Evolutionary conservation across 2,113 vertebrate species (phyloP), one percentile per base, ranked within the genome.

Genomic region (Colinus virginianus): DNA sequence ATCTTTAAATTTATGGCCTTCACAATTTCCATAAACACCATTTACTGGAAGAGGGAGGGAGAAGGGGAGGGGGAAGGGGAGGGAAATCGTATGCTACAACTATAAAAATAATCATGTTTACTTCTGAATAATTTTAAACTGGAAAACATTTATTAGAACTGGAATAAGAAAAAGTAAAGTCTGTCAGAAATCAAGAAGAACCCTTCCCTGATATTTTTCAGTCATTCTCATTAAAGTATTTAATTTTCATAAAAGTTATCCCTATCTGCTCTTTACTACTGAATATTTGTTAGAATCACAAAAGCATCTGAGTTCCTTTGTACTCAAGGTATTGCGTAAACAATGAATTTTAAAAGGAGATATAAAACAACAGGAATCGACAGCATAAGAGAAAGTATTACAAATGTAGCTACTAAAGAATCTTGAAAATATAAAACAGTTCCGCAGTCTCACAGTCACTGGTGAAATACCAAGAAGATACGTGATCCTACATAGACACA

Each of bases 361-460:
- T 2, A 7, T 48, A 49, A 36, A 67, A 77, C 30, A 48, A 26
- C 5, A 55, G 0, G 5, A 67, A 61, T 30, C 5, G 78, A 9
- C 9, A 51, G 7, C 48, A 74, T 42, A 42, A 66, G 7, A 55
- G 5, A 4, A 61, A 48, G 1, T 28, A 48, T 84, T 84, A 71
- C 5, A 71, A 59, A 59, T 11, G 2, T 21, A 46, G 10, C 4
- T 49, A 6, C 51, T 9, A n/a, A 63, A 78, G 36, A 64, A 9
- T 76, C 1, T 0, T 49, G 32, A 34, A 68, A 64, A 12, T 7
- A 36, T 5, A 5, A 56, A 48, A 2, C 0, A 0, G 79, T 1
- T 56, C 7, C 4, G 51, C 20, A 21, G 3, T 78, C 3, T 81
- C 10, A 11, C 45, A 53, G 21, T 36, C 4, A 45, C 2, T 72